These are phyloP conservation scores for Metellina segmentata DNA, from an alignment of 2,888 invertebrate species.

Conservation along the genomic window DNA sequence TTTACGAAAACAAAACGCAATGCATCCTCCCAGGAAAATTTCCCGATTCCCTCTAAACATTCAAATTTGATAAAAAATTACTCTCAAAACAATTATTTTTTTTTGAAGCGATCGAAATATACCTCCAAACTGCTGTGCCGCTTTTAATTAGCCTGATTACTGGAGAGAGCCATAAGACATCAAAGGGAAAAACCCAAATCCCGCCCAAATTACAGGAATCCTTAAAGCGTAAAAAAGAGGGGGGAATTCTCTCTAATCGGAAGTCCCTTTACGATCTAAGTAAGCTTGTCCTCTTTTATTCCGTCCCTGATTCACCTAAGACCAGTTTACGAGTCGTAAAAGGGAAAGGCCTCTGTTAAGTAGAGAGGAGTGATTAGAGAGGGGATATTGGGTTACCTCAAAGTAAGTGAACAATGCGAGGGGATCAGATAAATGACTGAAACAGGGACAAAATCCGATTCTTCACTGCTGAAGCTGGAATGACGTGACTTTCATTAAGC, in stretches of 20 bases:
- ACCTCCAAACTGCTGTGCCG: not conserved
- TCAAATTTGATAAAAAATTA: not conserved
- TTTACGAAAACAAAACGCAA: not conserved
- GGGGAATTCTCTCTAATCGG: constrained; percentile 16
- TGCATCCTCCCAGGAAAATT: not conserved
- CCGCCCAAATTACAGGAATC: not conserved
- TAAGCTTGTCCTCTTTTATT: constrained; percentile 35
- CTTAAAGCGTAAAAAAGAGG: not conserved
- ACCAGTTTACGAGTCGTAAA: constrained; percentile 43
- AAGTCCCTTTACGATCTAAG: constrained; percentile 59
- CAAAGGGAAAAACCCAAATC: not conserved
- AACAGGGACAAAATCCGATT: constrained; percentile 7
- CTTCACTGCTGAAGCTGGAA: not conserved
- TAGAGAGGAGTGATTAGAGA: constrained; percentile 53
- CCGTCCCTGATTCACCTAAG: constrained; percentile 18
- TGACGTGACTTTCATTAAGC: constrained; percentile 7
- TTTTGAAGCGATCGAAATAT: not conserved
- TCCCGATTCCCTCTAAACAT: not conserved
- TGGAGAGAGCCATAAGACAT: not conserved
- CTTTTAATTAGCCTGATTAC: not conserved
- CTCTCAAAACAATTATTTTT: not conserved
- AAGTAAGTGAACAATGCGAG: constrained; percentile 57
- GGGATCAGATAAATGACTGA: constrained; percentile 36
- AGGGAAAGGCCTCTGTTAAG: constrained; percentile 36
- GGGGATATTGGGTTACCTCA: constrained; percentile 65